Conservation (phyloP, 2,797 vertebrate genomes). For the Sebastolobus alascanus region DNA sequence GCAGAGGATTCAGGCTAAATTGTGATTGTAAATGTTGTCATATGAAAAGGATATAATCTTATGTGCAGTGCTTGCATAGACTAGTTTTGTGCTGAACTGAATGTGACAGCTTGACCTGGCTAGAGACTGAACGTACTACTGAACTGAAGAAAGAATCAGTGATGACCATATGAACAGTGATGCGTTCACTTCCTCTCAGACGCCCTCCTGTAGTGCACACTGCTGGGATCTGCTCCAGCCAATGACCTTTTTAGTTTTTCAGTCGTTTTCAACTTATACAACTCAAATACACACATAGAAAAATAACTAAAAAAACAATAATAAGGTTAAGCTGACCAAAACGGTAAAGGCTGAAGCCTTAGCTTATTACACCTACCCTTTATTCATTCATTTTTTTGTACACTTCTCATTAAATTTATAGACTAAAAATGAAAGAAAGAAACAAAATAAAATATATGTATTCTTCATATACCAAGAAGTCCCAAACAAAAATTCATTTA, state of each 20-base stretch:
- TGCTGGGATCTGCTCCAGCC: no score
- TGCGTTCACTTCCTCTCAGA: not conserved
- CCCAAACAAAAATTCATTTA: no score
- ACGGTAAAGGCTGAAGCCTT: no score
- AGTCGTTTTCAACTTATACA: no score
- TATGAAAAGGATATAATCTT: not conserved
- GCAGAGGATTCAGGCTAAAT: not conserved
- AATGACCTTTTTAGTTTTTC: no score
- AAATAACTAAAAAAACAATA: rapidly evolving
- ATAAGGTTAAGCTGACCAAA: rapidly evolving
- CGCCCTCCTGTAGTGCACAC: rapidly evolving
- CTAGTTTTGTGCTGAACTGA: not conserved
- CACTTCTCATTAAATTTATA: no score
- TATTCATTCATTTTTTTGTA: no score
- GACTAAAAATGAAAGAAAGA: rapidly evolving
- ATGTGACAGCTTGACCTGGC: not conserved
- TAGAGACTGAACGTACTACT: not conserved
- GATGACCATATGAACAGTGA: not conserved
- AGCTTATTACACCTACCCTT: no score
- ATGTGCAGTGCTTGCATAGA: rapidly evolving
- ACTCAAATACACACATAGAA: no score
- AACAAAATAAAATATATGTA: rapidly evolving
- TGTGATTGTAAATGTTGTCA: not conserved
- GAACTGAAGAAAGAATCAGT: not conserved
- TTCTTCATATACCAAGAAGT: no score